These are phyloP conservation scores for Epinephelus lanceolatus DNA, from an alignment of 2,113 vertebrate genomes.

Conservation along the genomic window DNA sequence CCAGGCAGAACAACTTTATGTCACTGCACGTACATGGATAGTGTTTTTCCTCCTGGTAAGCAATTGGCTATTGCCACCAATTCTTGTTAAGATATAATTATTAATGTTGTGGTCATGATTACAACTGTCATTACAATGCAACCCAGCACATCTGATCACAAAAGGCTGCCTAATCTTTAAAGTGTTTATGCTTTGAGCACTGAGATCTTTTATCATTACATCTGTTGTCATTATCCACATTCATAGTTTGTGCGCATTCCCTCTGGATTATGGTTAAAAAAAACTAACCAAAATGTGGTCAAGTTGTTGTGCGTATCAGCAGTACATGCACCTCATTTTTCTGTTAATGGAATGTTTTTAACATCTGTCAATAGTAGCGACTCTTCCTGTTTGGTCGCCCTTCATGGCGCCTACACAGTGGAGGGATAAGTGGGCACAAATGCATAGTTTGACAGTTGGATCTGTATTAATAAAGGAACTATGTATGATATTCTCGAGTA, in stretches of 20 bases:
- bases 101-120: neutral
- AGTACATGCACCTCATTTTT: neutral
- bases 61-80: neutral
- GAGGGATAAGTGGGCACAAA: neutral
- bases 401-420: neutral
- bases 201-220: neutral
- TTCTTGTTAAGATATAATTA: neutral
- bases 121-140: neutral
- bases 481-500: neutral
- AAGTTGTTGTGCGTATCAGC: neutral
- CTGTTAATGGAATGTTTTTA: neutral
- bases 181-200: too few relatives aligned
- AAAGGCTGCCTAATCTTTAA: neutral
- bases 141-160: neutral
- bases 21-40: slow-evolving; percentile 68
- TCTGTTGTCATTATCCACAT: neutral
- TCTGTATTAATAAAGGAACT: neutral
- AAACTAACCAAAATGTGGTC: neutral
- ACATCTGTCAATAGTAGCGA: neutral
- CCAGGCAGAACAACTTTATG: slow-evolving; percentile 50
- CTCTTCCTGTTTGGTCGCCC: neutral
- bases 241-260: neutral
- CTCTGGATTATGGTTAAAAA: neutral
- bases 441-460: neutral
- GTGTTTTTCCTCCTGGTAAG: slow-evolving; percentile 67